Percentiles rank a stretch among this genome's conserved stretches.
Conservation (phyloP, 2,888 invertebrate species). For the Pachycephus smyrnensis region DNA sequence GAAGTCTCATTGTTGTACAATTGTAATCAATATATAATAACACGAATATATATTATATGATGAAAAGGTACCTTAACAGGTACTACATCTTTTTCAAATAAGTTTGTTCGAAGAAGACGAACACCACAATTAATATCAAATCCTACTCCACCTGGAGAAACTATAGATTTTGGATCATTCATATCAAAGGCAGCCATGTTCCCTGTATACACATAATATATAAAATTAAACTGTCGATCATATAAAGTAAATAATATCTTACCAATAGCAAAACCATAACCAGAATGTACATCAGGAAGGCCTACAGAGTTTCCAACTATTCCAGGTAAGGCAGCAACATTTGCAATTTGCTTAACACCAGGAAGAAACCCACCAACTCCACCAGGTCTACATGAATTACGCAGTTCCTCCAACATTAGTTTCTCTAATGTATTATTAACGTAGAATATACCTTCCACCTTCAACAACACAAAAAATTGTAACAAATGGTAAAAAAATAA, state of each 20-base stretch:
- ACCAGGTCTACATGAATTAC: constrained; percentile 90
- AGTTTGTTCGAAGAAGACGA: constrained; percentile 92
- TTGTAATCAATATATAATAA: not conserved
- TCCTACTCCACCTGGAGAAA: constrained; percentile 98
- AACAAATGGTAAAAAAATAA: not conserved
- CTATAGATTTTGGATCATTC: constrained; percentile 89
- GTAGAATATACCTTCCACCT: constrained; percentile 97
- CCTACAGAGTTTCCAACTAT: constrained; percentile 95
- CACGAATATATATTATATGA: not conserved
- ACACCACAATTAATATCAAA: constrained; percentile 99
- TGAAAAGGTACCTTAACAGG: constrained; percentile 80
- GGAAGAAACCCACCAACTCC: constrained; percentile 96
- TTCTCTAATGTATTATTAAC: constrained; percentile 92
- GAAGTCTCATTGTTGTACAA: constrained; percentile 28
- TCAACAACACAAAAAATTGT: not conserved
- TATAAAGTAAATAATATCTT: constrained; percentile 34
- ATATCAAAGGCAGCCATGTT: constrained; percentile 99
- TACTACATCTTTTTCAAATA: constrained; percentile 90
- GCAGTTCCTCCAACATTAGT: constrained; percentile 96
- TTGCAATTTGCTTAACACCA: constrained; percentile 98
- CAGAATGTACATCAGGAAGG: constrained; percentile 96
- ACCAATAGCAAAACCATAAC: constrained; percentile 99
- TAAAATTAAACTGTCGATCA: not conserved
- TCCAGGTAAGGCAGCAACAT: constrained; percentile 98
- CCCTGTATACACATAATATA: constrained; percentile 68